Evolutionary conservation across 2,888 invertebrate species (phyloP).

Genomic region (Ophion slaviceki): DNA sequence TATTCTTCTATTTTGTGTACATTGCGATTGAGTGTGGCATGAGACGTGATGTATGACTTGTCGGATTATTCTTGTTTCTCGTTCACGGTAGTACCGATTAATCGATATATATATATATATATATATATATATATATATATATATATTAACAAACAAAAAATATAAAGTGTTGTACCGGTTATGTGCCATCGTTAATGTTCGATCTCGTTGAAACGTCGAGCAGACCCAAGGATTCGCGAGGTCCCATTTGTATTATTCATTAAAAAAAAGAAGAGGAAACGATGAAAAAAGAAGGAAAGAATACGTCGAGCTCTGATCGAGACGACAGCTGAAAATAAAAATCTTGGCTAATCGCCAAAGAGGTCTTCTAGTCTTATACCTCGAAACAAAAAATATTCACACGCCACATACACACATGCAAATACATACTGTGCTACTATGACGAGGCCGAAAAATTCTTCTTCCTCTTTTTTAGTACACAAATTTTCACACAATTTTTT

Average conservation of each 20-base stretch:
- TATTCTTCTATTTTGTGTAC: too few relatives aligned
- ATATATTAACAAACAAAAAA: constrained; percentile 2
- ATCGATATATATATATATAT: background rate
- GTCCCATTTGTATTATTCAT: constrained; percentile 26
- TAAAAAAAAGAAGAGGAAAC: constrained; percentile 27
- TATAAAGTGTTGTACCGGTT: constrained; percentile 51
- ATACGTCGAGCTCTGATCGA: constrained; percentile 42
- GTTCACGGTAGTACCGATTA: constrained; percentile 22
- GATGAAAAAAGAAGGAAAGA: constrained; percentile 1
- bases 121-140: constrained; percentile 25
- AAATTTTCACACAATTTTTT: background rate
- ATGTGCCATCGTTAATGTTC: constrained; percentile 59
- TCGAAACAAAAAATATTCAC: constrained; percentile 70
- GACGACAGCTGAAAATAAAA: constrained; percentile 60
- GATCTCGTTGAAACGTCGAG: constrained; percentile 25
- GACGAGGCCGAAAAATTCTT: constrained; percentile 21
- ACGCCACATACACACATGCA: constrained; percentile 35
- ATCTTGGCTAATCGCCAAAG: constrained; percentile 80
- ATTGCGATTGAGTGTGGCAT: background rate
- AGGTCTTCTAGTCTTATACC: constrained; percentile 81
- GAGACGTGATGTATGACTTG: constrained; percentile 5
- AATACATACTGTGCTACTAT: constrained; percentile 40
- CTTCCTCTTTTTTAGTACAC: constrained; percentile 8
- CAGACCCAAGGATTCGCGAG: constrained; percentile 1
- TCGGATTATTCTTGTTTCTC: constrained; percentile 41